phyloP scores from a whole-genome alignment of 1,140 invertebrate species.

The Caenorhabditis tropicalis region DNA sequence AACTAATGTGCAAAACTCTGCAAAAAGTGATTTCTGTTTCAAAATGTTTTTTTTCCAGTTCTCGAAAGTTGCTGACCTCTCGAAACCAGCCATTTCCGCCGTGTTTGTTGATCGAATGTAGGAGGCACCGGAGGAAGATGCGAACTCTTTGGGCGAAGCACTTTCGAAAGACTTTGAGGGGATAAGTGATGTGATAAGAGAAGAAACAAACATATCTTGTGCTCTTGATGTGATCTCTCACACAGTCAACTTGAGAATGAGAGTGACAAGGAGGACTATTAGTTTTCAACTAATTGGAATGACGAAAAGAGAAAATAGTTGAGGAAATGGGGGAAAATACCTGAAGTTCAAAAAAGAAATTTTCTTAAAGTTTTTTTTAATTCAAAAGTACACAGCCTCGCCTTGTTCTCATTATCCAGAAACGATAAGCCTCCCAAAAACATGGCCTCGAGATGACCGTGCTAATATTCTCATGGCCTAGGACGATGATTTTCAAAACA shows the following conservation, averaged over 20 bases:
- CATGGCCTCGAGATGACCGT: too few relatives aligned
- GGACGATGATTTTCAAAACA: neutral
- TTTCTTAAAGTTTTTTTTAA: too few relatives aligned
- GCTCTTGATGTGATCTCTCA: constrained; percentile 26
- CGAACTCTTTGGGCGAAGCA: neutral
- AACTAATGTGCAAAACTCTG: neutral
- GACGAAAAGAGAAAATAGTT: neutral
- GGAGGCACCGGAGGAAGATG: neutral
- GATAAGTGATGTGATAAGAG: constrained; percentile 40
- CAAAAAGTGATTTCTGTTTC: neutral
- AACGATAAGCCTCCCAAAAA: too few relatives aligned
- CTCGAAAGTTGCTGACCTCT: neutral
- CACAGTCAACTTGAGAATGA: neutral
- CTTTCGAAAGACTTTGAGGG: constrained; percentile 11
- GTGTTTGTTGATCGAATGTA: constrained; percentile 18
- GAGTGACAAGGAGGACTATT: neutral
- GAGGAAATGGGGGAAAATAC: too few relatives aligned
- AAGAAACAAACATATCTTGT: constrained; percentile 45
- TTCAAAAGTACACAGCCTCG: too few relatives aligned
- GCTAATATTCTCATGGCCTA: neutral
- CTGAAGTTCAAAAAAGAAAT: too few relatives aligned
- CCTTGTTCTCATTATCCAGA: too few relatives aligned
- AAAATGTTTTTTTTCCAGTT: neutral
- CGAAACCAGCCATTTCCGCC: neutral
- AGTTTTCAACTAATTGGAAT: neutral